Evolutionary conservation across 2,888 invertebrate genomes (phyloP).

Genomic region (Oxytorus armatus): DNA sequence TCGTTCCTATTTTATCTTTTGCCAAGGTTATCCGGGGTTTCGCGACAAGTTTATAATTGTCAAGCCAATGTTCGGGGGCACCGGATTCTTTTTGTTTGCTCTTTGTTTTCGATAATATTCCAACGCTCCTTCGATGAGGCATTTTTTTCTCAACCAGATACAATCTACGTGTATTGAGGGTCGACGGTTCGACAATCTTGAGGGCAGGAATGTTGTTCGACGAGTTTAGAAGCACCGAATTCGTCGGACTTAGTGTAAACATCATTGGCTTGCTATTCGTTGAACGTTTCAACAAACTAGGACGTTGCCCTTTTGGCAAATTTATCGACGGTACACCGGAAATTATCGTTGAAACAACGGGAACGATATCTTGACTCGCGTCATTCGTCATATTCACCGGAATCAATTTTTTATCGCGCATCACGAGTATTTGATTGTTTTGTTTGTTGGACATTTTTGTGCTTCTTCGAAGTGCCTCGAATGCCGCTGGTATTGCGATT

Average conservation of each 20-base stretch:
- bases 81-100: conserved; percentile 25
- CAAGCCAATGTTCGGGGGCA: conserved; percentile 23
- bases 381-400: conserved; percentile 54
- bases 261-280: conserved; percentile 47
- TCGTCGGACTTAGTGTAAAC: conserved; percentile 72
- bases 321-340: conserved; percentile 8
- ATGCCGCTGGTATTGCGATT: conserved; percentile 76
- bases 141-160: conserved; percentile 41
- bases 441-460: conserved; percentile 47
- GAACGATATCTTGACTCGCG: not conserved
- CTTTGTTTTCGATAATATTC: conserved; percentile 36
- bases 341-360: conserved; percentile 33
- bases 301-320: conserved; percentile 55
- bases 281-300: conserved; percentile 73
- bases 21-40: conserved; percentile 72
- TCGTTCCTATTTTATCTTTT: conserved; percentile 75
- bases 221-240: conserved; percentile 74
- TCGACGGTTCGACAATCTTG: conserved; percentile 71
- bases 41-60: conserved; percentile 45
- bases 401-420: conserved; percentile 76
- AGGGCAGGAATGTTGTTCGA: conserved; percentile 75
- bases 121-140: conserved; percentile 11
- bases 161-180: conserved; percentile 3
- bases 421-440: conserved; percentile 74
- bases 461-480: conserved; percentile 65